Evolutionary conservation across 2,797 vertebrate species (phyloP).

Genomic region (Phaenicophaeus curvirostris): DNA sequence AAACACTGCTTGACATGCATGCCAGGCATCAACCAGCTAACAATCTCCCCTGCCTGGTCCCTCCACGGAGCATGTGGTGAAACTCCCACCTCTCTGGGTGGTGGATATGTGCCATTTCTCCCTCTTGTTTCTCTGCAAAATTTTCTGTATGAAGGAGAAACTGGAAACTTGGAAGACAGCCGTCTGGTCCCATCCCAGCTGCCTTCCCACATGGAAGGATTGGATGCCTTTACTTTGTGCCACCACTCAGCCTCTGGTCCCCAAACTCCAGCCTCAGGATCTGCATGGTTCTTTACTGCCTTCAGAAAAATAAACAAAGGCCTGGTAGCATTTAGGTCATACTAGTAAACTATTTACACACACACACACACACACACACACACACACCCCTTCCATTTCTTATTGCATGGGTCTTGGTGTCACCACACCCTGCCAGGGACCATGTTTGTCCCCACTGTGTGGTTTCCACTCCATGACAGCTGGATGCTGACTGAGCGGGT

Average conservation of each 20-base stretch:
- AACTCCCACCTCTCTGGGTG: background rate
- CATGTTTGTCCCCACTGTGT: accelerated
- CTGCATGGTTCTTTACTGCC: background rate
- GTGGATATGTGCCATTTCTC: background rate
- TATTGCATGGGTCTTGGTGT: background rate
- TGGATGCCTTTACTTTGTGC: background rate
- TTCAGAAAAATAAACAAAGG: constrained; percentile 31
- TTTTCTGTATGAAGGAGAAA: background rate
- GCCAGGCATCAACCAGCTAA: background rate
- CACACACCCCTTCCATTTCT: background rate
- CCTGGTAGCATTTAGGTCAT: background rate
- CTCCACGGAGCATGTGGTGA: background rate
- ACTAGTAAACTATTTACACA: constrained; percentile 44
- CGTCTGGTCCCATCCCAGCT: background rate
- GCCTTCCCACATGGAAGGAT: background rate
- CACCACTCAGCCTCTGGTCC: background rate
- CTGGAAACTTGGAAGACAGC: background rate
- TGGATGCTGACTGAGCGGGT: accelerated
- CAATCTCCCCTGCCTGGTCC: background rate
- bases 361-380: background rate
- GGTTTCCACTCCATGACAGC: background rate
- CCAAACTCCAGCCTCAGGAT: background rate
- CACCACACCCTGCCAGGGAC: background rate
- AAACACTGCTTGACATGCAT: background rate
- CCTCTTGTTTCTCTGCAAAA: background rate